phyloP scores from a whole-genome alignment of 1,140 invertebrate genomes.

The Magallana ariakensis region DNA sequence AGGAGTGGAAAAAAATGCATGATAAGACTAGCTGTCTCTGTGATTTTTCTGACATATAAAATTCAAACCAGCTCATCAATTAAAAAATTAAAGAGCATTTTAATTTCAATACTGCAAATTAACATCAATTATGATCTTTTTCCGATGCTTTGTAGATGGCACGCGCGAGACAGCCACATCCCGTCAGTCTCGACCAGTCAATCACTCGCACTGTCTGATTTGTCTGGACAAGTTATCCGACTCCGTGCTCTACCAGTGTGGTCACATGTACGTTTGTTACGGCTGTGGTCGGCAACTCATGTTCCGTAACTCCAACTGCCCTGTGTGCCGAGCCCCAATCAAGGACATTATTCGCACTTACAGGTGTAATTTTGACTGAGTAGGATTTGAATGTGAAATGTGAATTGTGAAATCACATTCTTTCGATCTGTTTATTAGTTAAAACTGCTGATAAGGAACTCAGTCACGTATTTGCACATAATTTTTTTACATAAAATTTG shows the following conservation, averaged over 20 bases:
- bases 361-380: slow-evolving; percentile 72
- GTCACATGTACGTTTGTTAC: slow-evolving; percentile 78
- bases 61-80: no score
- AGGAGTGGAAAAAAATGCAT: no score
- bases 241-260: slow-evolving; percentile 79
- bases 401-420: no score
- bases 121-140: no score
- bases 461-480: neutral
- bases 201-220: slow-evolving; percentile 76
- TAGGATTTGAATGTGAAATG: no score
- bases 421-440: no score
- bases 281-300: slow-evolving; percentile 74
- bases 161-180: slow-evolving; percentile 42
- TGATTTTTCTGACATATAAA: no score
- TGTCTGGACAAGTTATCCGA: slow-evolving; percentile 76
- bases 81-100: no score
- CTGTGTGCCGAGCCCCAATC: slow-evolving; percentile 78
- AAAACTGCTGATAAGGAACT: neutral
- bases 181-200: slow-evolving; percentile 63
- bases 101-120: no score
- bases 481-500: neutral
- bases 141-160: slow-evolving; percentile 32
- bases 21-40: no score
- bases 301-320: slow-evolving; percentile 71
- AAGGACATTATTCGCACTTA: slow-evolving; percentile 77